phyloP scores from a whole-genome alignment of 2,113 vertebrate genomes.

The Caracal caracal region DNA sequence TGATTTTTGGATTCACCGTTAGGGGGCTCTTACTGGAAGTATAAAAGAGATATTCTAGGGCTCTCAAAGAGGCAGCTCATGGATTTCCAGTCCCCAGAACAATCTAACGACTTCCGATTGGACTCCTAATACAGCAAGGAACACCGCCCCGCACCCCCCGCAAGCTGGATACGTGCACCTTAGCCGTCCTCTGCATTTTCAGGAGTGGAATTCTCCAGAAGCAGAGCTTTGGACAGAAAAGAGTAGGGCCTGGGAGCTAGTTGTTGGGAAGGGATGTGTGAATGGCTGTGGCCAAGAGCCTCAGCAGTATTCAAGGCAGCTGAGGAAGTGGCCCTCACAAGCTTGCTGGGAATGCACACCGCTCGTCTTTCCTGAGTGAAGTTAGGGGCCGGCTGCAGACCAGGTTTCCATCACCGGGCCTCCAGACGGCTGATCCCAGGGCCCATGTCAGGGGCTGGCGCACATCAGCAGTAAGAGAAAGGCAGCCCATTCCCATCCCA shows the following conservation, averaged over 20 bases:
- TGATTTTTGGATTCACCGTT: conserved; percentile 32
- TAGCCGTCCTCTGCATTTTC: background rate
- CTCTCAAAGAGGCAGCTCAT: background rate
- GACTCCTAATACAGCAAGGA: background rate
- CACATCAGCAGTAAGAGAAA: background rate
- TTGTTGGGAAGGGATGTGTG: background rate
- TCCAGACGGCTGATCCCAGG: background rate
- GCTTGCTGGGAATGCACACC: background rate
- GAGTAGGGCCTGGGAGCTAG: background rate
- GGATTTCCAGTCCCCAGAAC: background rate
- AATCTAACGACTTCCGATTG: background rate
- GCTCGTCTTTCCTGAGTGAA: background rate
- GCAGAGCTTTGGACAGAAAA: background rate
- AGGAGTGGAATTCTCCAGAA: background rate
- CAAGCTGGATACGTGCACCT: accelerated
- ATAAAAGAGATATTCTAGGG: background rate
- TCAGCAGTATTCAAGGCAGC: background rate
- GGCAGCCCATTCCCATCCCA: accelerated
- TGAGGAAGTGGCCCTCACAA: background rate
- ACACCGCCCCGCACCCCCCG: background rate
- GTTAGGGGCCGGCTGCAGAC: background rate
- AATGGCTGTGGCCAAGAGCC: background rate
- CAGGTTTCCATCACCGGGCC: background rate
- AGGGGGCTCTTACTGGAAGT: background rate
- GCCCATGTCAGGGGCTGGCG: accelerated